Base-by-base conservation (phyloP, 2,113 vertebrate genomes). In the Cheirogaleus medius region DNA sequence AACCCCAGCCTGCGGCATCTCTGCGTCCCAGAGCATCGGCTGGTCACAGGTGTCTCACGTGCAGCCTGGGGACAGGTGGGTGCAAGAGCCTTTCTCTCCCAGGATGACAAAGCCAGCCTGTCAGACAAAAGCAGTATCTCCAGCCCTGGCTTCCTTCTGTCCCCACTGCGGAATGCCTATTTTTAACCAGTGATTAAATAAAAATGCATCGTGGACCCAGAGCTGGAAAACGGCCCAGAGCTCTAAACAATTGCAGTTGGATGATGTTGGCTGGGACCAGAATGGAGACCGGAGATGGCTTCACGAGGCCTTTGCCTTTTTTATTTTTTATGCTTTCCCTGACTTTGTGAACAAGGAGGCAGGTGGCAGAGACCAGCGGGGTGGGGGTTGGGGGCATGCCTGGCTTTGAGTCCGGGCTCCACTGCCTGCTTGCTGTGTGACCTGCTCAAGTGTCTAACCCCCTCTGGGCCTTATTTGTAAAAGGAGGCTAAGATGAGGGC, bases 1-100 rank as follows among this genome's bases (percentile, higher is more conserved):
- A 21, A 25, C 5, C 34, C 8, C 1, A 63, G 64, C 8, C 13
- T 18, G 20, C 37, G 8, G 54, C 15, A 32, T 10, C 78, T 44
- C 14, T 6, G 66, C 3, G 0, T 8, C 37, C 44, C 15, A 27
- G 69, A 42, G 44, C 2, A 0, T 34, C 2, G 6, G 23, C 4
- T 25, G 21, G 77, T 27, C 77, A 39, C 21, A 76, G 42, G 2
- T 0, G 8, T 73, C 15, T 49, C 80, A 37, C 12, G 2, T 63
- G 56, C 42, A 27, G 52, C 64, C 49, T 0, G 7, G 39, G 49
- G 21, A 56, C 58, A 20, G 82, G 18, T 2, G 3, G 11, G 42
- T 8, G 4, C 25, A 17, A 44, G 25, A 49, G 2, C 54, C 32
- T 17, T 2, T 0, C 56, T 63, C 42, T 12, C 25, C n/a, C 27